Evolutionary conservation across 2,113 vertebrate genomes (phyloP).

Genomic region (Vireo altiloquus): DNA sequence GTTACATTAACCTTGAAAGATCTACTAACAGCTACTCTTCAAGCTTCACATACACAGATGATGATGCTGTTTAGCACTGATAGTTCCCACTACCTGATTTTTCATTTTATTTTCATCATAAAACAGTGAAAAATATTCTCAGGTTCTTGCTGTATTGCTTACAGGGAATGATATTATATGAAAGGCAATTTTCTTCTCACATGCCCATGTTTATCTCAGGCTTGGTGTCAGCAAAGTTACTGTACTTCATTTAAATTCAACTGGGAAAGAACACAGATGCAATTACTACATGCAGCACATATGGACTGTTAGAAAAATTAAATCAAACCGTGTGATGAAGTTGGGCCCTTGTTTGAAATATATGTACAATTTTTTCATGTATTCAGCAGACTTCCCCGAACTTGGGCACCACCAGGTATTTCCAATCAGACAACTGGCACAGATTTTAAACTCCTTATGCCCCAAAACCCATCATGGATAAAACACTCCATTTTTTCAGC

Average conservation of each 20-base stretch:
- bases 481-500: background rate
- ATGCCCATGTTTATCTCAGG: background rate
- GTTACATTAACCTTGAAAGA: constrained; percentile 31
- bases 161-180: background rate
- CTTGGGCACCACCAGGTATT: background rate
- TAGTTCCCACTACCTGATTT: background rate
- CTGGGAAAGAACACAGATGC: background rate
- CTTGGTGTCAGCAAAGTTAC: background rate
- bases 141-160: background rate
- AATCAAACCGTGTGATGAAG: background rate
- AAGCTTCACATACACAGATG: background rate
- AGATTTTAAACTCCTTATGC: background rate
- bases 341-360: background rate
- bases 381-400: background rate
- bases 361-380: background rate
- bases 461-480: background rate
- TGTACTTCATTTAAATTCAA: background rate
- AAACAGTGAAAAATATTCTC: background rate
- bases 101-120: background rate
- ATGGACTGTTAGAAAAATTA: background rate
- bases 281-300: background rate
- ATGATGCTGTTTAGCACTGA: background rate
- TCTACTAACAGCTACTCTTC: background rate
- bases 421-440: background rate
- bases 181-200: background rate